Percentiles rank a stretch among this genome's conserved stretches.
These are phyloP conservation scores for Dermochelys coriacea DNA, from an alignment of 2,797 vertebrate genomes.

Conservation along the genomic window DNA sequence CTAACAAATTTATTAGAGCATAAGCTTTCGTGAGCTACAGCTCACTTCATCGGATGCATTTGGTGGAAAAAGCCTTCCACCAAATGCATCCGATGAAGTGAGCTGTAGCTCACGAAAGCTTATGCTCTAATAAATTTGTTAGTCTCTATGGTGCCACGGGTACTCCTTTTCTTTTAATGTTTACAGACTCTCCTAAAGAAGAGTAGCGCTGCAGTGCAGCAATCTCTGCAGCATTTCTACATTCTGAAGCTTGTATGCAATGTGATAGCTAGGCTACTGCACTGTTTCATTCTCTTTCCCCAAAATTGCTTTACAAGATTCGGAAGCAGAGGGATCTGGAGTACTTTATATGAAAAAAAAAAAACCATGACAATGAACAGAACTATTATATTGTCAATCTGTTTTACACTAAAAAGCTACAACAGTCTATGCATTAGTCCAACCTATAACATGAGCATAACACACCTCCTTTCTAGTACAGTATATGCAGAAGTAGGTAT, in stretches of 20 bases:
- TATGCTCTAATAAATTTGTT: too few relatives aligned
- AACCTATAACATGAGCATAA: background rate
- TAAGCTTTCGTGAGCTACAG: too few relatives aligned
- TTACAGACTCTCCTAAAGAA: background rate
- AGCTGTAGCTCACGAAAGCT: too few relatives aligned
- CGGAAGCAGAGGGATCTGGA: background rate
- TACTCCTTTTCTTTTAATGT: too few relatives aligned
- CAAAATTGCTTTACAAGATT: background rate
- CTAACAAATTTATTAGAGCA: too few relatives aligned
- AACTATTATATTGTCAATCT: background rate
- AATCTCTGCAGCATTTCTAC: constrained; percentile 47
- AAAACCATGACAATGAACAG: background rate
- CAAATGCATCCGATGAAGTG: too few relatives aligned
- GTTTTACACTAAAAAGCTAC: background rate
- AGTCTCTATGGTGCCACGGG: too few relatives aligned
- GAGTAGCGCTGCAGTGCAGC: constrained; percentile 69
- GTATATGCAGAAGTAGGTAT: too few relatives aligned
- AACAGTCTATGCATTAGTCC: background rate
- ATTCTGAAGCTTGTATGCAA: background rate
- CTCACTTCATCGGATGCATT: too few relatives aligned
- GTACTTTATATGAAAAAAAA: background rate
- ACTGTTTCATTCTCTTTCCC: background rate
- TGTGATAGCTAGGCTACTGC: accelerated
- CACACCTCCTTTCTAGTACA: background rate
- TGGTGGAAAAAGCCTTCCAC: too few relatives aligned